A percentile compares a stretch with the other conserved stretches of the same genome.
Conservation (phyloP, 2,888 invertebrate species). For the Sthenelais limicola region DNA sequence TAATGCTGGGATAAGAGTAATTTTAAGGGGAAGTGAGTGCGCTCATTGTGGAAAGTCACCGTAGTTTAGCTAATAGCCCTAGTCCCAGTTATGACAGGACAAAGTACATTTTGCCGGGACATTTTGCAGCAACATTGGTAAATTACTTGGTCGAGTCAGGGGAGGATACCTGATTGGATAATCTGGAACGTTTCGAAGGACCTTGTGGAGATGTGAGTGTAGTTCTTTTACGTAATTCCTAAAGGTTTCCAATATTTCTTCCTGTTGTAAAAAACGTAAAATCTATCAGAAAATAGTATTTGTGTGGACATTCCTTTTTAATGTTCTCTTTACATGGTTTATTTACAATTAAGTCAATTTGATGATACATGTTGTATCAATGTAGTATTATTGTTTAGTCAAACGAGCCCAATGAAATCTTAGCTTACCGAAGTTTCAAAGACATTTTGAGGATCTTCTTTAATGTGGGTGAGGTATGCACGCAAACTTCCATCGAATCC, state of each 20-base stretch:
- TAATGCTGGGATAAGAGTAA: too few relatives aligned
- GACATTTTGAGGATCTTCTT: conserved; percentile 15
- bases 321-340: not conserved
- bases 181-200: conserved; percentile 5
- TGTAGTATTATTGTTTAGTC: not conserved
- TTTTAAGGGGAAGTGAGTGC: too few relatives aligned
- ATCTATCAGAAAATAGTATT: too few relatives aligned
- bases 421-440: conserved; percentile 6
- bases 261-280: too few relatives aligned
- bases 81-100: too few relatives aligned
- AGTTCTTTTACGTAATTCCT: not conserved
- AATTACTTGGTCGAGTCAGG: too few relatives aligned
- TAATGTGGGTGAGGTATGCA: conserved; percentile 6
- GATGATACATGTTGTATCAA: not conserved
- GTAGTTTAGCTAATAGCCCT: too few relatives aligned
- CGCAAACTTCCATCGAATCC: conserved; percentile 15
- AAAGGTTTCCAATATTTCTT: conserved; percentile 1
- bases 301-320: too few relatives aligned
- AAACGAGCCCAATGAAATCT: not conserved
- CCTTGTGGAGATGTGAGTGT: not conserved
- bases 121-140: too few relatives aligned
- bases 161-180: too few relatives aligned
- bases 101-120: too few relatives aligned
- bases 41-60: too few relatives aligned
- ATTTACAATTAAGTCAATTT: not conserved